Conservation (phyloP, 2,113 vertebrate species). For the Paradoxurus hermaphroditus region DNA sequence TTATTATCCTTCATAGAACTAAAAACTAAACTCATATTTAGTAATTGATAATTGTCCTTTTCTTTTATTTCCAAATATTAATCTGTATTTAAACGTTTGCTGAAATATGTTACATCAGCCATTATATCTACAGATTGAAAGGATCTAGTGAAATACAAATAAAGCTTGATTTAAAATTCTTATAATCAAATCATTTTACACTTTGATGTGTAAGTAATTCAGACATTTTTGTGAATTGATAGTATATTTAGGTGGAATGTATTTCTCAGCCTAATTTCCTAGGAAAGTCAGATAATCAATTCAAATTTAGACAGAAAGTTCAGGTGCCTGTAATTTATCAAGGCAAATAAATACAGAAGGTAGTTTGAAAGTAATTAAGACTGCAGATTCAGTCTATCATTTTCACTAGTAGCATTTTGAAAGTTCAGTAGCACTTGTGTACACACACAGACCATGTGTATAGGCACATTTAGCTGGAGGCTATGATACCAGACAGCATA, state of each 20-base stretch:
- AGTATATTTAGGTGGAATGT: not conserved
- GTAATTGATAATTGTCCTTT: not conserved
- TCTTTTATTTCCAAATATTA: not conserved
- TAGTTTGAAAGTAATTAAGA: not conserved
- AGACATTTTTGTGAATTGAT: conserved; percentile 17
- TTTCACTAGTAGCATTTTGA: not conserved
- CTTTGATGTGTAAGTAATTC: not conserved
- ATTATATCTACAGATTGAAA: not conserved
- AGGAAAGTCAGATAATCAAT: not conserved
- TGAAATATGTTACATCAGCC: not conserved
- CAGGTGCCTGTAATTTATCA: not conserved
- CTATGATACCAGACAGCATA: not conserved
- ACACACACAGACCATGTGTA: not conserved
- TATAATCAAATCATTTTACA: not conserved
- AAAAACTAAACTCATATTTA: not conserved
- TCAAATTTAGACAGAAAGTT: not conserved
- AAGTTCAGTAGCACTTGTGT: not conserved
- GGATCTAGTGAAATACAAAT: not conserved
- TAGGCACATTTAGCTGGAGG: not conserved
- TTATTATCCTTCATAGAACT: not conserved
- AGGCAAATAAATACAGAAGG: not conserved
- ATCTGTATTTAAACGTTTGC: not conserved
- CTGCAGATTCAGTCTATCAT: not conserved
- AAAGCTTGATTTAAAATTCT: not conserved
- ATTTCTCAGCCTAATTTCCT: not conserved